A percentile compares a stretch with the other conserved stretches of the same genome.
phyloP scores from a whole-genome alignment of 2,888 invertebrate genomes.

The Physocephala rufipes region DNA sequence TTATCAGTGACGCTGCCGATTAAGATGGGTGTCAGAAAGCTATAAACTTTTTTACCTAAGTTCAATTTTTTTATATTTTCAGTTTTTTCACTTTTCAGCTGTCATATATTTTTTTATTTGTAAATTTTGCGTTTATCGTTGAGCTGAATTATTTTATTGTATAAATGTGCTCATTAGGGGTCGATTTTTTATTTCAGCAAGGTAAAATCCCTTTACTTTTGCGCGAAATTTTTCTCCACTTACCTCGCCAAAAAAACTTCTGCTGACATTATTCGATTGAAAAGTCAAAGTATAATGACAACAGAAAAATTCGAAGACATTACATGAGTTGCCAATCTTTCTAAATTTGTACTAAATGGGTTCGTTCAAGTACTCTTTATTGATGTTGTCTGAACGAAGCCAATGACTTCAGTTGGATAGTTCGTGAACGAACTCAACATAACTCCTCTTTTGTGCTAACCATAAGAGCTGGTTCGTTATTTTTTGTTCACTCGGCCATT shows the following conservation, averaged over 20 bases:
- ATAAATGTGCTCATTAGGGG: constrained; percentile 15
- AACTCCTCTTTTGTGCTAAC: too few species aligned
- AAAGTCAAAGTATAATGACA: constrained; percentile 26
- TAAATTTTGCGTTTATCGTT: background rate
- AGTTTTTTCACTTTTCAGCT: constrained; percentile 5
- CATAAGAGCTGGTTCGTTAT: too few species aligned
- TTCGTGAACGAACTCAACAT: too few species aligned
- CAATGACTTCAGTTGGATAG: too few species aligned
- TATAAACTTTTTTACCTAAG: constrained; percentile 18
- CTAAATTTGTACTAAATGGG: background rate
- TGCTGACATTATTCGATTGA: constrained; percentile 32
- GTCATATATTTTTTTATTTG: constrained; percentile 13
- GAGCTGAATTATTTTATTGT: background rate
- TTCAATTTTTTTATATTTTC: constrained; percentile 31
- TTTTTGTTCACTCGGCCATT: too few species aligned
- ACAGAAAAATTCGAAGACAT: constrained; percentile 17
- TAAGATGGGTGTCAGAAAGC: constrained; percentile 21
- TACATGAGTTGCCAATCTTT: constrained; percentile 16
- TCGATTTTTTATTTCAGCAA: constrained; percentile 16
- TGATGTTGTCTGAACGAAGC: too few species aligned
- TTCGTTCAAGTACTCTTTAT: too few species aligned
- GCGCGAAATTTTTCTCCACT: constrained; percentile 30
- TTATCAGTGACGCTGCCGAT: constrained; percentile 17
- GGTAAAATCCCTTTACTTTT: constrained; percentile 19
- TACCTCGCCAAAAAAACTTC: constrained; percentile 28